A percentile compares a stretch with the other conserved stretches of the same genome.
These are phyloP conservation scores for Drosophila repletoides DNA, from an alignment of 1,140 invertebrate genomes.

Conservation along the genomic window DNA sequence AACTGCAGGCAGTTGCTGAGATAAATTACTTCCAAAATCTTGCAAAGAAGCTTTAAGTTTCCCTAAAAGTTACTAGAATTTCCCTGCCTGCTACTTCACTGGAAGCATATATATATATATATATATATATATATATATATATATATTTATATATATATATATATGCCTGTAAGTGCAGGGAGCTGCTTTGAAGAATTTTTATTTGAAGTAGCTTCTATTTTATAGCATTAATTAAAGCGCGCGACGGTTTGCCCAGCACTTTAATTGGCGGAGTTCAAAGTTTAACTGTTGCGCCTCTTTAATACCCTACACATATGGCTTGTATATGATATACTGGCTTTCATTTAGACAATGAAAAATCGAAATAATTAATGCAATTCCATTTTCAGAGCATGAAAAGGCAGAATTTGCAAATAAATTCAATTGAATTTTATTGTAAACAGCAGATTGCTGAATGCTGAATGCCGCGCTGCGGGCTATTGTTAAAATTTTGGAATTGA, in stretches of 20 bases:
- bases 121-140: not conserved
- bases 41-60: too few species aligned
- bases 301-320: not conserved
- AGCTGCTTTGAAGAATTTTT: not conserved
- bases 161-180: not conserved
- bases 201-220: not conserved
- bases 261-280: slow-evolving; percentile 70
- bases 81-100: too few species aligned
- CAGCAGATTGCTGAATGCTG: too few species aligned
- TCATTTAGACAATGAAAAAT: slow-evolving; percentile 43
- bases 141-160: not conserved
- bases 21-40: too few species aligned
- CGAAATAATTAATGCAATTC: slow-evolving; percentile 75
- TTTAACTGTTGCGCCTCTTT: slow-evolving; percentile 51
- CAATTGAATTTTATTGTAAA: slow-evolving; percentile 67
- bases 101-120: slow-evolving; percentile 2
- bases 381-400: slow-evolving; percentile 38
- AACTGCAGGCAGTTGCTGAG: too few species aligned
- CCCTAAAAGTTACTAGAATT: too few species aligned
- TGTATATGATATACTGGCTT: not conserved
- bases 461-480: slow-evolving; percentile 64
- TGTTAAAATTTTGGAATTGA: slow-evolving; percentile 68
- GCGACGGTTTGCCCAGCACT: slow-evolving; percentile 33
- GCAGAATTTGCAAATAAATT: slow-evolving; percentile 57
- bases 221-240: slow-evolving; percentile 56